Evolutionary conservation across 2,888 invertebrate species (phyloP), one percentile per base, ranked within the genome.

Genomic region (Orthosia cruda): DNA sequence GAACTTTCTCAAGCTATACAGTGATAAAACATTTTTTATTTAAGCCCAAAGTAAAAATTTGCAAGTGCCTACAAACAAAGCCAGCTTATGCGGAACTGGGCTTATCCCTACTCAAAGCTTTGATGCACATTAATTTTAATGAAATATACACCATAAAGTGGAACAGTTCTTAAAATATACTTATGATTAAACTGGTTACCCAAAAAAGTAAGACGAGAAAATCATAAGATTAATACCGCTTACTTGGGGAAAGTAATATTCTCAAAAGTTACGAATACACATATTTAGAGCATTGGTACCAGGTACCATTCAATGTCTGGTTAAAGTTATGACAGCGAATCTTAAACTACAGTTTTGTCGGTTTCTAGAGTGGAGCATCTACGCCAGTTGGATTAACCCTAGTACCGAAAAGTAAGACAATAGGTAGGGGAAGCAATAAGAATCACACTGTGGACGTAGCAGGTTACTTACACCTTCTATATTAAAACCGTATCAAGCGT

Each of bases 181-280:
- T 15, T 26, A 13, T 16, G 0, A 47, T 23, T 47, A 49, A 54
- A 32, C 62, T 62, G 47, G 23, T 74, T 74, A 49, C 16, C 15
- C 12, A 50, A 66, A 74, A 77, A 45, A 52, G n/a, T 9, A 75
- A 55, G 49, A 57, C 18, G 57, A 58, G 12, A 52, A 52, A 77
- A 52, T 52, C 16, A 58, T 45, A 45, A 67, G 20, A 74, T 57
- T 45, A 45, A 77, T 50, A 58, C 66, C 20, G 50, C 18, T 52
- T 32, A 58, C 78, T 47, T 9, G 26, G 68, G 32, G 69, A 58
- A 77, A 77, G 52, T 77, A 20, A 47, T 47, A 59, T 68, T 52
- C 47, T 58, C 32, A 59, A 58, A 77, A 52, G 15, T 77, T 47
- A 52, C n/a, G 23, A 77, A 77, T 69, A 52, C 49, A 77, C 40